phyloP scores from a whole-genome alignment of 2,113 vertebrate species.

The Tupaia tana region DNA sequence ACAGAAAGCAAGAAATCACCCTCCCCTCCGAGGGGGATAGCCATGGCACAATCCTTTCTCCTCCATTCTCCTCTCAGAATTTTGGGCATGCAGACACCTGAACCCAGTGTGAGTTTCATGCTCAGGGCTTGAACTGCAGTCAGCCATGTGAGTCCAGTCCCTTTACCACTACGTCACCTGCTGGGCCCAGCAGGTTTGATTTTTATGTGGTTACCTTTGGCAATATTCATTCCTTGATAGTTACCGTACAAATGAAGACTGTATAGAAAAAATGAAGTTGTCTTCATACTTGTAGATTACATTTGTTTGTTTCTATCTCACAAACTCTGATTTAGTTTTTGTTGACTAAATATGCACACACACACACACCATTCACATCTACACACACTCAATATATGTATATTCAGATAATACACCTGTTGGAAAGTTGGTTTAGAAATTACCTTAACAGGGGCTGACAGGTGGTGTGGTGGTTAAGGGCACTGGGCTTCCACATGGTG shows the following conservation, averaged over 20 bases:
- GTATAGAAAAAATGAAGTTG: neutral
- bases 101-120: too few relatives aligned
- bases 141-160: too few relatives aligned
- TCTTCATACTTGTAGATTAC: neutral
- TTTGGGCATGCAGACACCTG: too few relatives aligned
- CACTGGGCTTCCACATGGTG: too few relatives aligned
- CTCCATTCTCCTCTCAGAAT: too few relatives aligned
- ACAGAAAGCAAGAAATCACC: too few relatives aligned
- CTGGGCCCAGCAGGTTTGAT: neutral
- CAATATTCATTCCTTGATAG: neutral
- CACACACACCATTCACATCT: neutral
- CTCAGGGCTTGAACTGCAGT: too few relatives aligned
- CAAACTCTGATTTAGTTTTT: neutral
- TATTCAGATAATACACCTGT: neutral
- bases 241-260: neutral
- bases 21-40: too few relatives aligned
- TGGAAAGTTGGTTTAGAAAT: neutral
- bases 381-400: neutral
- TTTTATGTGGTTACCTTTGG: neutral
- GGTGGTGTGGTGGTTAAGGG: too few relatives aligned
- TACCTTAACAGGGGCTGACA: neutral
- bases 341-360: neutral
- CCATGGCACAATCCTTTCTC: too few relatives aligned
- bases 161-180: too few relatives aligned
- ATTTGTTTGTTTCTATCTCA: neutral